These are phyloP conservation scores for Drosophila bocqueti DNA, from an alignment of 1,140 invertebrate genomes.

Conservation along the genomic window DNA sequence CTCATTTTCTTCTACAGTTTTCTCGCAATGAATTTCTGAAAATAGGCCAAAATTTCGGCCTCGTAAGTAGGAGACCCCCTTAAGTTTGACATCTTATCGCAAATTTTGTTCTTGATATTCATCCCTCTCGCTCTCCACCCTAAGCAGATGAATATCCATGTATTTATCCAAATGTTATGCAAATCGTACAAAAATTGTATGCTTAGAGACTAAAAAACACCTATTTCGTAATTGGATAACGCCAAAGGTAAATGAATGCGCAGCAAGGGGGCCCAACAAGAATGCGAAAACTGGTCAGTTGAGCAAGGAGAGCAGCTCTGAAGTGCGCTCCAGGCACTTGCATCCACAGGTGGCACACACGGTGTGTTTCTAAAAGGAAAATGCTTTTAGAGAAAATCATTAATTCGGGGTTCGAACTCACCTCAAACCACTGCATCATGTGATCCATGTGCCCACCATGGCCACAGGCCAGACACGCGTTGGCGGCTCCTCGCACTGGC, in stretches of 20 bases:
- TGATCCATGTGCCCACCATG: constrained; percentile 96
- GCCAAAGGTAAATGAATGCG: not conserved
- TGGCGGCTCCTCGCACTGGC: constrained; percentile 93
- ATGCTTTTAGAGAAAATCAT: too few relatives aligned
- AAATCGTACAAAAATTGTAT: constrained; percentile 45
- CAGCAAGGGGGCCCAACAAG: not conserved
- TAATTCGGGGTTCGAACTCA: constrained; percentile 85
- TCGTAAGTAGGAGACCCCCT: too few relatives aligned
- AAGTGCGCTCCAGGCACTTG: constrained; percentile 89
- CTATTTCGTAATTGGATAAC: constrained; percentile 16
- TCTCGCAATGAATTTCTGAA: too few relatives aligned
- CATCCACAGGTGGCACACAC: constrained; percentile 93
- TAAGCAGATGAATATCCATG: constrained; percentile 14
- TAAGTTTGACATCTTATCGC: not conserved
- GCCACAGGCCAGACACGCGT: constrained; percentile 93
- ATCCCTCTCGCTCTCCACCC: not conserved
- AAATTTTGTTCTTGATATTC: not conserved
- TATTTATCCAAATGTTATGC: constrained; percentile 37
- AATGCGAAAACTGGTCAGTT: constrained; percentile 43
- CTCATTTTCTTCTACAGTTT: too few relatives aligned
- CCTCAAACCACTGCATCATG: constrained; percentile 92
- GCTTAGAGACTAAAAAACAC: constrained; percentile 54
- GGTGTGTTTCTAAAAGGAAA: constrained; percentile 84
- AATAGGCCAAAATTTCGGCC: too few relatives aligned
- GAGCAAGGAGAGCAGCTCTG: constrained; percentile 60